Evolutionary conservation across 2,888 invertebrate species (phyloP).

Genomic region (Tanytarsus gracilentus): DNA sequence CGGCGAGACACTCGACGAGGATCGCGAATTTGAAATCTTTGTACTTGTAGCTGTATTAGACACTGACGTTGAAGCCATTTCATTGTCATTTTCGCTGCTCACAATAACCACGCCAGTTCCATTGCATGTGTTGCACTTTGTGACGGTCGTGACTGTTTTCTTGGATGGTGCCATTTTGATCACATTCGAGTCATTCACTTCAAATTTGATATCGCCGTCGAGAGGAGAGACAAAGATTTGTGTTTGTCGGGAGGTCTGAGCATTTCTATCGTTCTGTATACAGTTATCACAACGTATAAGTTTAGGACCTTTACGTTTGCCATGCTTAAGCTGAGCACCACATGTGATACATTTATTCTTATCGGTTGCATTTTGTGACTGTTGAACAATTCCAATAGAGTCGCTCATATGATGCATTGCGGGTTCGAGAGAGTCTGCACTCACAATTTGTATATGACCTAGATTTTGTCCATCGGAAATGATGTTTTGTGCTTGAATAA

Average conservation of each 20-base stretch:
- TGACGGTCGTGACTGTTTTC: conserved; percentile 45
- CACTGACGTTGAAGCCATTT: too few relatives aligned
- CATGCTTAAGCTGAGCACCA: conserved; percentile 49
- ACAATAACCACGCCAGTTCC: conserved; percentile 79
- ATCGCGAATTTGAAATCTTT: not conserved
- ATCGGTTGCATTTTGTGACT: conserved; percentile 39
- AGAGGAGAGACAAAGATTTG: conserved; percentile 59
- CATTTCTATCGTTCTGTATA: conserved; percentile 49
- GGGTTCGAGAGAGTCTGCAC: conserved; percentile 45
- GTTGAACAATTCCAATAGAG: conserved; percentile 22
- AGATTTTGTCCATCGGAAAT: conserved; percentile 41
- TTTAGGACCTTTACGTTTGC: conserved; percentile 55
- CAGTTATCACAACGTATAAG: conserved; percentile 54
- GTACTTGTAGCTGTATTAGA: not conserved
- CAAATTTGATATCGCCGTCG: conserved; percentile 53
- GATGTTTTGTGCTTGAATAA: conserved; percentile 40
- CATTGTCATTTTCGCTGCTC: too few relatives aligned
- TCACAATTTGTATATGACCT: conserved; percentile 52
- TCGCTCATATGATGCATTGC: conserved; percentile 32
- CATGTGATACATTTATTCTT: conserved; percentile 53
- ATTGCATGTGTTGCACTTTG: conserved; percentile 83
- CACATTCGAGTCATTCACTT: conserved; percentile 44
- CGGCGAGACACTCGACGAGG: conserved; percentile 15
- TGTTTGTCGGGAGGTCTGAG: conserved; percentile 37
- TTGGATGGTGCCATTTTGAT: conserved; percentile 10